Conservation (phyloP, 2,113 vertebrate genomes). For the Oenanthe oenanthe region DNA sequence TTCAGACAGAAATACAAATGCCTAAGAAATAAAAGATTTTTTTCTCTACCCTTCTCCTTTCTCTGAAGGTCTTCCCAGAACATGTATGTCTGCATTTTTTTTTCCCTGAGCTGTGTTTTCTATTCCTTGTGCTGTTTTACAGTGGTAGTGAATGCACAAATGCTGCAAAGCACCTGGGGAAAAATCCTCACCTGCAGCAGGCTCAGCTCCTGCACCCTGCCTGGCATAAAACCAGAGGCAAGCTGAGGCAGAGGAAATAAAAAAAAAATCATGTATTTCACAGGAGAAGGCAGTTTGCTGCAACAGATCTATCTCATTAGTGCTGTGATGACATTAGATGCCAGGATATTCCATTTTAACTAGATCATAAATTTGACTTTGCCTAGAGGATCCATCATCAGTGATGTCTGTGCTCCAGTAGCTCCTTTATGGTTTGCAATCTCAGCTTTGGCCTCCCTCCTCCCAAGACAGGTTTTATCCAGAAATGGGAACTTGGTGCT, state of each 20-base stretch:
- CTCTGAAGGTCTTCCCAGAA: background rate
- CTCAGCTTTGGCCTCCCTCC: background rate
- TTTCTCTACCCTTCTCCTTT: background rate
- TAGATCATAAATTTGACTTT: conserved; percentile 34
- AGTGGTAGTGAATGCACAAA: background rate
- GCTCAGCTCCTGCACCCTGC: background rate
- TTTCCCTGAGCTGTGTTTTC: background rate
- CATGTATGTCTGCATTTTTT: background rate
- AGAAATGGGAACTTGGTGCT: background rate
- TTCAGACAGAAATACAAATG: background rate
- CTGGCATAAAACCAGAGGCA: background rate
- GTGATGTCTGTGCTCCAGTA: background rate
- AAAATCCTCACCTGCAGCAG: background rate
- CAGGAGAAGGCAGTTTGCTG: background rate
- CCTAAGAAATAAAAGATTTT: background rate
- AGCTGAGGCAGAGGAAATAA: background rate
- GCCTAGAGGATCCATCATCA: conserved; percentile 23
- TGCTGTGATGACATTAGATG: background rate
- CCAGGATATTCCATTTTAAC: conserved; percentile 25
- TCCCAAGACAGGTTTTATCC: background rate
- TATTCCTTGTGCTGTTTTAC: background rate
- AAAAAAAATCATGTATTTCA: background rate
- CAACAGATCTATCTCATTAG: conserved; percentile 5
- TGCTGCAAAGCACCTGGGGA: background rate
- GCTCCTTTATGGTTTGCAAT: background rate